Conservation (phyloP, 1,140 invertebrate genomes). For the Mercenaria mercenaria region DNA sequence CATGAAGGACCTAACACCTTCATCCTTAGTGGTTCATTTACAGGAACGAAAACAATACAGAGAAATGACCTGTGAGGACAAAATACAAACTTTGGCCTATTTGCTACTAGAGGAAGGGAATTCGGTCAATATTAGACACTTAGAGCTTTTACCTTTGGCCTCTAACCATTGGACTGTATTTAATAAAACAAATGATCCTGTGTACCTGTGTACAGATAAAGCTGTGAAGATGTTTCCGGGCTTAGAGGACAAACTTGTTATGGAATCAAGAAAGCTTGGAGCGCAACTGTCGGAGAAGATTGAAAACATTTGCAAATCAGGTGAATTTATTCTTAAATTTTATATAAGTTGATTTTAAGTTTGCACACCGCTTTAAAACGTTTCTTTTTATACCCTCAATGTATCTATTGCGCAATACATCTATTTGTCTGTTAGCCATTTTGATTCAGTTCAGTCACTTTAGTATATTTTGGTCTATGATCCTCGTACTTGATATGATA, state of each 20-base stretch:
- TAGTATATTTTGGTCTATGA: too few relatives aligned
- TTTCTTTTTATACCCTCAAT: too few relatives aligned
- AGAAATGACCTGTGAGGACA: background rate
- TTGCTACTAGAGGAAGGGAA: background rate
- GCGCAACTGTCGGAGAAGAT: background rate
- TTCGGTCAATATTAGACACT: background rate
- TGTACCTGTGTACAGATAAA: background rate
- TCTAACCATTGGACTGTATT: background rate
- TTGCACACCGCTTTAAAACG: too few relatives aligned
- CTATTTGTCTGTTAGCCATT: too few relatives aligned
- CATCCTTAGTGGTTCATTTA: background rate
- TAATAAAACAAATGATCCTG: background rate
- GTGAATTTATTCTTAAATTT: background rate
- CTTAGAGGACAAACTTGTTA: background rate
- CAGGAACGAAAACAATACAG: background rate
- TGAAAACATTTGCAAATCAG: background rate
- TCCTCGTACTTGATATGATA: too few relatives aligned
- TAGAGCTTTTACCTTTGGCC: slow-evolving; percentile 26
- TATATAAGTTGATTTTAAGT: too few relatives aligned
- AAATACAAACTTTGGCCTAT: slow-evolving; percentile 7
- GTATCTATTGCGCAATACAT: too few relatives aligned
- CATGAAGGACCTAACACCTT: background rate
- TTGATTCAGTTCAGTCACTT: too few relatives aligned
- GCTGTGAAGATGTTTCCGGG: slow-evolving; percentile 36
- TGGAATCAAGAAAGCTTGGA: background rate